phyloP scores from a whole-genome alignment of 1,140 invertebrate species.

The Aphidius ervi region DNA sequence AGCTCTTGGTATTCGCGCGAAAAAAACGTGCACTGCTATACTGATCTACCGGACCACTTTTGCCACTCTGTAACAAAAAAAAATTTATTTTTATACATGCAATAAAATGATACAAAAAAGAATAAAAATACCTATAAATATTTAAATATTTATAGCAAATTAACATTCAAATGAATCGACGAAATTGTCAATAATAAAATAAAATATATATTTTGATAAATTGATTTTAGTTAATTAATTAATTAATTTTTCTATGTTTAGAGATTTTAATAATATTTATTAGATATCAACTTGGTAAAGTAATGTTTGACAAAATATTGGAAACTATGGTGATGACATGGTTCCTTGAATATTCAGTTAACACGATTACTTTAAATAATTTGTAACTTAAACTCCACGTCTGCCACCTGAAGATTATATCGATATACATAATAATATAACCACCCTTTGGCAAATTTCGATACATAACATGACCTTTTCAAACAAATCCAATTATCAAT shows the following conservation, averaged over 20 bases:
- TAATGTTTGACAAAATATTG: no score
- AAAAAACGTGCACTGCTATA: constrained; percentile 3
- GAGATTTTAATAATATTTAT: no score
- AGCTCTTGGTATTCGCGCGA: background rate
- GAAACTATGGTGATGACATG: no score
- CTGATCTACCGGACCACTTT: constrained; percentile 6
- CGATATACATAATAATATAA: background rate
- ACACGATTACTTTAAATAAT: constrained; percentile 7
- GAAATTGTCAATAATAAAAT: no score
- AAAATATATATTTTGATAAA: no score
- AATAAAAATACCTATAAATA: no score
- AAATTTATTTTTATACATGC: background rate
- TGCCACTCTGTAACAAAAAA: background rate
- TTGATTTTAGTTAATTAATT: no score
- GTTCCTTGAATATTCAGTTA: background rate
- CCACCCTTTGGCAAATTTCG: background rate
- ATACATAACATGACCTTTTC: background rate
- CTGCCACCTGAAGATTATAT: background rate
- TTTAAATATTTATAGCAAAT: no score
- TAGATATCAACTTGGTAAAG: no score
- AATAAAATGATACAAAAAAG: no score
- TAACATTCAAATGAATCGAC: no score
- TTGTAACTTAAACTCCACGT: background rate
- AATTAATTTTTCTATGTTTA: no score
- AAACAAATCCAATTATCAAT: background rate